Conservation (phyloP, 2,888 invertebrate genomes). For the Eupithecia dodoneata region DNA sequence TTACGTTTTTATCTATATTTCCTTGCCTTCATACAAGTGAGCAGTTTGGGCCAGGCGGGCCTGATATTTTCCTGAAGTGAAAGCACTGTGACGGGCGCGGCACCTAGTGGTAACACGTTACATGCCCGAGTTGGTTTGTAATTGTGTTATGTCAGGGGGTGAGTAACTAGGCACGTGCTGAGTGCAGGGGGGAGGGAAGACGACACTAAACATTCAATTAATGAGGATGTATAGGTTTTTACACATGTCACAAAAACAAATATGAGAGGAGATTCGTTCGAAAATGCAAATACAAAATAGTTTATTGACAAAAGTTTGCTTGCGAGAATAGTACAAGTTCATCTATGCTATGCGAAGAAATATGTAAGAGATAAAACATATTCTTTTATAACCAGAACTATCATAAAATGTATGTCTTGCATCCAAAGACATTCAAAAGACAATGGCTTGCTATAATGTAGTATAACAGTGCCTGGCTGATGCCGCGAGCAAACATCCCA, state of each 20-base stretch:
- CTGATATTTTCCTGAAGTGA: not conserved
- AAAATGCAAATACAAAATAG: not conserved
- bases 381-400: not conserved
- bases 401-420: not conserved
- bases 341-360: not conserved
- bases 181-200: not conserved
- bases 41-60: not conserved
- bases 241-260: not conserved
- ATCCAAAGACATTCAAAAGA: not conserved
- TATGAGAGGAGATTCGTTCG: not conserved
- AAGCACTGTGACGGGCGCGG: not conserved
- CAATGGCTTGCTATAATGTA: not conserved
- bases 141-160: conserved; percentile 11
- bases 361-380: not conserved
- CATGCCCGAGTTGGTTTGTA: not conserved
- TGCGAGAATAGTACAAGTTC: not conserved
- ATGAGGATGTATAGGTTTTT: not conserved
- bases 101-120: not conserved
- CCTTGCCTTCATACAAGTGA: not conserved
- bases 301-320: not conserved
- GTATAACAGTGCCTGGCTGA: not conserved
- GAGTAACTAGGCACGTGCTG: not conserved
- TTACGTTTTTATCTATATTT: not conserved
- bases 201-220: not conserved
- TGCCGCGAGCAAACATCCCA: not conserved